Conservation (phyloP, 35 echinoderm and acorn worm species). For the Amphiura filiformis region DNA sequence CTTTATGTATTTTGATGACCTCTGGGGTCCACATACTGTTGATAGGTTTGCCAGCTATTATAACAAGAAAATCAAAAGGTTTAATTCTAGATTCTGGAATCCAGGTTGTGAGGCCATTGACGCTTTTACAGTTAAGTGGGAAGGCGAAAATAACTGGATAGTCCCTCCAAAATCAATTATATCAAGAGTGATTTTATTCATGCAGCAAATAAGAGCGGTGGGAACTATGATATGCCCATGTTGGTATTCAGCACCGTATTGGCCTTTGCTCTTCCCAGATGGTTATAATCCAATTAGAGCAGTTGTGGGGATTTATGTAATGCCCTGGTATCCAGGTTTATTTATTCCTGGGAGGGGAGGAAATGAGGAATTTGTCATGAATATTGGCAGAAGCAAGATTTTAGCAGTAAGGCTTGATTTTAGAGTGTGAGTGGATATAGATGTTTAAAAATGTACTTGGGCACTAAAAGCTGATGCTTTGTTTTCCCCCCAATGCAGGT, state of each 20-base stretch:
- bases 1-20: background rate
- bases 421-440: no score
- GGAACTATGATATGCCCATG: constrained; percentile 8
- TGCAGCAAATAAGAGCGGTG: background rate
- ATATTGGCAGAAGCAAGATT: constrained; percentile 17
- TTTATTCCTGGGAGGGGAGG: constrained; percentile 9
- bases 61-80: constrained; percentile 3
- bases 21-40: constrained; percentile 32
- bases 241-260: constrained; percentile 25
- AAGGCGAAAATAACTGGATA: constrained; percentile 39
- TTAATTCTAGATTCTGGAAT: constrained; percentile 28
- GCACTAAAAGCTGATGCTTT: no score
- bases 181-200: constrained; percentile 6
- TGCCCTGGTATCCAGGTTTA: background rate
- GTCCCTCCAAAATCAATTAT: constrained; percentile 19
- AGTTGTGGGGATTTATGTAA: background rate
- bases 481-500: background rate
- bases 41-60: constrained; percentile 33
- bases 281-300: constrained; percentile 31
- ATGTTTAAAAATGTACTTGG: background rate
- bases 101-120: constrained; percentile 13
- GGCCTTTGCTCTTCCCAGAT: constrained; percentile 22
- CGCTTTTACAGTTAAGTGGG: constrained; percentile 19
- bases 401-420: constrained; percentile 18
- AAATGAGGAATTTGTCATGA: background rate